Percentiles rank a stretch among this genome's conserved stretches.
These are phyloP conservation scores for Orchestes rusci DNA, from an alignment of 2,888 invertebrate genomes.

Conservation along the genomic window DNA sequence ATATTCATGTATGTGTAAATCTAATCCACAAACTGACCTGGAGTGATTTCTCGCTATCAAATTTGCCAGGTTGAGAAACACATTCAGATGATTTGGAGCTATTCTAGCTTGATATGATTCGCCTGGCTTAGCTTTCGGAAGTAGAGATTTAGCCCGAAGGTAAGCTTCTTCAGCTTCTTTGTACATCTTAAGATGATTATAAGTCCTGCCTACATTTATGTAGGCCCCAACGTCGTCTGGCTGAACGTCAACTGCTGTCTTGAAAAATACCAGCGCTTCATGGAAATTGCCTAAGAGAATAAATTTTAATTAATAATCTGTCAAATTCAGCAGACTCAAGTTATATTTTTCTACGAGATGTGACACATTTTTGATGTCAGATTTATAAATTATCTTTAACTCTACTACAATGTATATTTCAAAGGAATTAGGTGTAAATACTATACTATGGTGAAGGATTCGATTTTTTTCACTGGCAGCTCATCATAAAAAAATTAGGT, in stretches of 20 bases:
- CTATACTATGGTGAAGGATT: no score
- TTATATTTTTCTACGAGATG: no score
- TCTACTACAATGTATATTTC: no score
- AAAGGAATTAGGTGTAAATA: no score
- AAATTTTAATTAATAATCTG: no score
- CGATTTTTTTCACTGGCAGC: no score
- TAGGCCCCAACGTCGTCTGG: conserved; percentile 80
- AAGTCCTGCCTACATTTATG: conserved; percentile 93
- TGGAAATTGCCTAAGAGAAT: conserved; percentile 19
- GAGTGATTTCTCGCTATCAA: conserved; percentile 89
- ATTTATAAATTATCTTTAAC: no score
- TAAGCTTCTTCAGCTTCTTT: conserved; percentile 91
- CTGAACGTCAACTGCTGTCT: conserved; percentile 87
- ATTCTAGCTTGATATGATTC: conserved; percentile 80
- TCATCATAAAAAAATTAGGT: no score
- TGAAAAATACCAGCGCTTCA: conserved; percentile 85
- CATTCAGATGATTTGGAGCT: conserved; percentile 56
- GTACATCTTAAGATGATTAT: conserved; percentile 82
- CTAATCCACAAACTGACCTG: no score
- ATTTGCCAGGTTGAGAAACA: conserved; percentile 91
- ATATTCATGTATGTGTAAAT: no score
- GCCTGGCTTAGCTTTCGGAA: conserved; percentile 87
- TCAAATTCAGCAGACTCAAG: background rate
- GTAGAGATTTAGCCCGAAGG: conserved; percentile 77
- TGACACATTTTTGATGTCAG: no score